Percentiles rank a stretch among this genome's conserved stretches.
Conservation (phyloP, 1,140 invertebrate genomes). For the Aphidius gifuensis region DNA sequence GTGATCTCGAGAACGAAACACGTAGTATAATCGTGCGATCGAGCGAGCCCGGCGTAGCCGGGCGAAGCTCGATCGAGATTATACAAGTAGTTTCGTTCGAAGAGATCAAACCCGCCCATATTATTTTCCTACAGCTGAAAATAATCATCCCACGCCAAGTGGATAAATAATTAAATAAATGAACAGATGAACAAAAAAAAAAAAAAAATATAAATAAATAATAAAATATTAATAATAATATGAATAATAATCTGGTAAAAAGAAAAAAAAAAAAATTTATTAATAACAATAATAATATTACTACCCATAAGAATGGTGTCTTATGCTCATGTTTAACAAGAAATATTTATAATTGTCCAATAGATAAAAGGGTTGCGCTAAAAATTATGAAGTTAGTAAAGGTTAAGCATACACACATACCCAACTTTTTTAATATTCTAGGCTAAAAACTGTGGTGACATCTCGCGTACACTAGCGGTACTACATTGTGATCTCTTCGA, state of each 20-base stretch:
- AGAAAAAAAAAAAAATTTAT: neutral
- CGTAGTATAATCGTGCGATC: constrained; percentile 8
- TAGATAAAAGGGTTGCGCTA: neutral
- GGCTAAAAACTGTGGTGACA: constrained; percentile 5
- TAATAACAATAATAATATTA: neutral
- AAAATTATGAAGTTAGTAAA: neutral
- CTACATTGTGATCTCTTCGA: constrained; percentile 4
- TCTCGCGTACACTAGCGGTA: neutral
- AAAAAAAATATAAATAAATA: neutral
- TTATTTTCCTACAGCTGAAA: neutral
- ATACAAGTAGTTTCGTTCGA: constrained; percentile 5
- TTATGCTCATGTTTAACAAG: neutral
- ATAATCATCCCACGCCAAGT: no score
- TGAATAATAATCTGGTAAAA: neutral
- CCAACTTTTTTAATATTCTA: neutral
- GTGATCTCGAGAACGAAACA: constrained; percentile 5
- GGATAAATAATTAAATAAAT: no score
- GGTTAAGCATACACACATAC: neutral
- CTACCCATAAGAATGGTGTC: neutral
- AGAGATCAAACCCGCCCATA: neutral
- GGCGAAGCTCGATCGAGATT: constrained; percentile 8
- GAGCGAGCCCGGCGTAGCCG: neutral
- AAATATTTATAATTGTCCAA: neutral
- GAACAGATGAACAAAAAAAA: neutral
- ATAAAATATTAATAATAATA: no score